These are phyloP conservation scores for Andricus quercusramuli DNA, from an alignment of 2,888 invertebrate species.

Conservation along the genomic window DNA sequence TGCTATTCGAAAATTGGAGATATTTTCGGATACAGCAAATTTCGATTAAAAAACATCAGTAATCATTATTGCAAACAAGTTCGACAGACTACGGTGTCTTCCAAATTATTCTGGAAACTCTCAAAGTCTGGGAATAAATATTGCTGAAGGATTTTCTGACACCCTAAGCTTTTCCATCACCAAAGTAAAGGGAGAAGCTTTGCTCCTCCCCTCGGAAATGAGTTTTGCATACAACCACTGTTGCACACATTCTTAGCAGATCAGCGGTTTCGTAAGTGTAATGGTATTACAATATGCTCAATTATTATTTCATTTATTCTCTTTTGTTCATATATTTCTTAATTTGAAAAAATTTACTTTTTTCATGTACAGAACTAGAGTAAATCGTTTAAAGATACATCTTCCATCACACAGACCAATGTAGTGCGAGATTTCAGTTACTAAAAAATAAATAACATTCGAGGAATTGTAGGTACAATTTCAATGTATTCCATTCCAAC, in stretches of 20 bases:
- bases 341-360: too few species aligned
- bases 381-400: too few species aligned
- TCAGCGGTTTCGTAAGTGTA: neutral
- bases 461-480: too few species aligned
- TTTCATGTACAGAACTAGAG: too few species aligned
- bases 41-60: neutral
- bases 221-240: neutral
- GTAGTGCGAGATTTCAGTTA: too few species aligned
- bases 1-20: too few species aligned
- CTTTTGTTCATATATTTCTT: too few species aligned
- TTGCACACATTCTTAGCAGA: neutral
- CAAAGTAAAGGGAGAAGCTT: neutral
- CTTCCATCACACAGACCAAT: too few species aligned
- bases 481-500: too few species aligned
- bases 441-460: too few species aligned
- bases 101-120: conserved; percentile 44
- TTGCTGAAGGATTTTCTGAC: conserved; percentile 1
- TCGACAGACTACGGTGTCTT: neutral
- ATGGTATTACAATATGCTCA: too few species aligned
- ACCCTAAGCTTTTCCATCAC: neutral
- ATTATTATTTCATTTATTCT: too few species aligned
- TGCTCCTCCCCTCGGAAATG: neutral
- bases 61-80: conserved; percentile 36
- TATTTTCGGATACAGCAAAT: neutral
- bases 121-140: neutral